Conservation (phyloP, 2,888 invertebrate species). For the Nowickia ferox region DNA sequence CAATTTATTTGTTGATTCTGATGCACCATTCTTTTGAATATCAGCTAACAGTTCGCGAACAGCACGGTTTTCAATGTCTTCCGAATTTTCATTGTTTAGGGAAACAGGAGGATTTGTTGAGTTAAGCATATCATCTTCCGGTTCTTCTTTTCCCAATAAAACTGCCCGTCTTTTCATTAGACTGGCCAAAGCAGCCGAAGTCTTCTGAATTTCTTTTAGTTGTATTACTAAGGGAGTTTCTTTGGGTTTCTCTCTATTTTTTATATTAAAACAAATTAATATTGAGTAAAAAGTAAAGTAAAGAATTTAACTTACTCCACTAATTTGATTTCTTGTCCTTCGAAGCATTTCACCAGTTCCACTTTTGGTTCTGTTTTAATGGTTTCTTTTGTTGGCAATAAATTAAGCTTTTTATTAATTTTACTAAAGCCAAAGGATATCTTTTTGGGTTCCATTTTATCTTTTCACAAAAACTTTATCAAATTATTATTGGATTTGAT, state of each 20-base stretch:
- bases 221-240: constrained; percentile 87
- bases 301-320: constrained; percentile 85
- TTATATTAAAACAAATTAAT: neutral
- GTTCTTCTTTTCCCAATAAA: constrained; percentile 83
- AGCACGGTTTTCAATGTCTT: constrained; percentile 87
- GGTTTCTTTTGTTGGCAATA: constrained; percentile 79
- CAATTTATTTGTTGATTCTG: constrained; percentile 80
- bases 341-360: constrained; percentile 90
- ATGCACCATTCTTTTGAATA: constrained; percentile 78
- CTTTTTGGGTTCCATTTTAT: constrained; percentile 87
- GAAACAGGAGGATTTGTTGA: constrained; percentile 12
- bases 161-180: constrained; percentile 80
- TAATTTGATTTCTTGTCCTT: constrained; percentile 90
- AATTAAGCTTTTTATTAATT: constrained; percentile 84
- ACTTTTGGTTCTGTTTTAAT: constrained; percentile 84
- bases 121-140: neutral
- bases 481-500: constrained; percentile 28
- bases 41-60: constrained; percentile 89
- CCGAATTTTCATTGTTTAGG: constrained; percentile 16
- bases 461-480: constrained; percentile 72
- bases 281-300: constrained; percentile 38
- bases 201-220: constrained; percentile 85
- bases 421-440: constrained; percentile 92
- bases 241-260: constrained; percentile 82
- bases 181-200: constrained; percentile 84